Base-by-base conservation (phyloP, 2,797 vertebrate genomes). In the Liasis olivaceus region DNA sequence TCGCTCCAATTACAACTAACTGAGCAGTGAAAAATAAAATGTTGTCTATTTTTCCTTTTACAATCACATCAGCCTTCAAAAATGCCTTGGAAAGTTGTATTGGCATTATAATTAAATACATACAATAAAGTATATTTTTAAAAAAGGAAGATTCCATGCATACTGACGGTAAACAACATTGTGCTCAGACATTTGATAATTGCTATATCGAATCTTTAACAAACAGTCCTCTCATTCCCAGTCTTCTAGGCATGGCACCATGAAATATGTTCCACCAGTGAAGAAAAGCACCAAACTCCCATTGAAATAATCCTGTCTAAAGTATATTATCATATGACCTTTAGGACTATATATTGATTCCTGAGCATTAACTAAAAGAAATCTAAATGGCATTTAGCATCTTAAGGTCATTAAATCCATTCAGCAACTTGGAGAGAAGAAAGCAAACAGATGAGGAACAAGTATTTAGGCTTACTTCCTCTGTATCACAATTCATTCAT, bases 131-230 rank as follows among this genome's bases (percentile, higher is more conserved):
- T 60, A 94, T 60, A 0, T 0, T 91, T 51, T 91, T 66, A 91
- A 72, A 54, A 51, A 47, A 3, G 9, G n/a, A 47, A 42, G 91
- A 63, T 85, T n/a, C 54, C 13, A 64, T 93, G 63, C 20, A 28
- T 93, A 69, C 59, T 84, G 93, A 94, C 66, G 89, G 92, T 94
- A 95, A 95, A 95, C 72, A 28, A 91, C 93, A 8, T 92, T 93
- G 89, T 56, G 88, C 11, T 91, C 91, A 87, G 24, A 64, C 28
- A 2, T 94, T 92, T 92, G 94, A 95, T 95, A 94, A 92, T 47
- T 66, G 62, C 12, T 94, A 84, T 93, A 89, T 13, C 87, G 91
- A 96, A 87, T 77, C 36, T 94, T 95, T 93, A 94, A 95, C 93
- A 93, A 28, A 63, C 5, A 88, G 0, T 24, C 42, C 1, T 20